phyloP scores from a whole-genome alignment of 2,888 invertebrate species.

The Archips xylosteana region DNA sequence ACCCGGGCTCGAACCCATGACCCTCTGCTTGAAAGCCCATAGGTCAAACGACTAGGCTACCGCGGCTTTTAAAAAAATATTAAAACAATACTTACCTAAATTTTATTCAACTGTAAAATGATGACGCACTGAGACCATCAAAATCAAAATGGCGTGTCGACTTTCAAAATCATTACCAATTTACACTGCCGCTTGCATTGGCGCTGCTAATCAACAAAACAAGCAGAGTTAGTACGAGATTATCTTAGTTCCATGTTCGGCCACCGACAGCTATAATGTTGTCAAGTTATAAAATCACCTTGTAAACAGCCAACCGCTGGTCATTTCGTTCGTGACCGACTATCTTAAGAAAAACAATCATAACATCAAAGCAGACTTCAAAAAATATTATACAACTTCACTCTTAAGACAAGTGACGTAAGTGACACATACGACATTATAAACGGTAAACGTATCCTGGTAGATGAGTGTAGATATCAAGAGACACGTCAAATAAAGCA shows the following conservation, averaged over 20 bases:
- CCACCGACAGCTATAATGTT: constrained; percentile 25
- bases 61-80: background rate
- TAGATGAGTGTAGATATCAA: constrained; percentile 66
- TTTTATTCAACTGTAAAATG: constrained; percentile 24
- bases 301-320: constrained; percentile 70
- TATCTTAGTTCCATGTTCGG: constrained; percentile 6
- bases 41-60: too few species aligned
- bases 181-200: background rate
- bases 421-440: background rate
- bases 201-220: background rate
- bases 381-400: constrained; percentile 6
- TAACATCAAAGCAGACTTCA: constrained; percentile 18
- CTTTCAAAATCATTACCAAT: constrained; percentile 64
- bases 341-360: constrained; percentile 62
- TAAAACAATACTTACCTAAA: constrained; percentile 5
- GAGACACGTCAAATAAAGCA: constrained; percentile 72
- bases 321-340: constrained; percentile 75
- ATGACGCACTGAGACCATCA: constrained; percentile 51
- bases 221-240: background rate
- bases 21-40: too few species aligned
- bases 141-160: constrained; percentile 71
- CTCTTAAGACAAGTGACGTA: background rate
- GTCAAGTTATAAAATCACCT: constrained; percentile 63
- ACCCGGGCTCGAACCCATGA: too few species aligned
- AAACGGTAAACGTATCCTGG: constrained; percentile 48